Percentiles rank a stretch among this genome's conserved stretches.
These are phyloP conservation scores for Rhinophrynus dorsalis DNA, from an alignment of 2,797 vertebrate genomes.

Conservation along the genomic window DNA sequence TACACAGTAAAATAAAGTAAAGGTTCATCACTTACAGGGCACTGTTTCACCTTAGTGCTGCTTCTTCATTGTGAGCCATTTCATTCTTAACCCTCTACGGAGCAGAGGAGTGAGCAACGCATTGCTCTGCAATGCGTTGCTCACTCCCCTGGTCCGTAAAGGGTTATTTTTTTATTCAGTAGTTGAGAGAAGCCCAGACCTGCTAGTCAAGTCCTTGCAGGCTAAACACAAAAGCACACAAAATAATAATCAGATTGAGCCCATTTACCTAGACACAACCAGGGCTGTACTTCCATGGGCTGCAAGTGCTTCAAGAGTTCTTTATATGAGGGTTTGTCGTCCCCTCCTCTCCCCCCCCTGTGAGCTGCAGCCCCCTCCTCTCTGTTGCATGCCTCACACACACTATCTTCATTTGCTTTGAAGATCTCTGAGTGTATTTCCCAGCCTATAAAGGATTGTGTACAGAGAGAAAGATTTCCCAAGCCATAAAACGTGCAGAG, in stretches of 20 bases:
- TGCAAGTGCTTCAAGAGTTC: conserved; percentile 41
- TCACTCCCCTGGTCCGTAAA: too few species aligned
- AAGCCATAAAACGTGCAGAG: conserved; percentile 31
- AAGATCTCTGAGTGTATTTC: conserved; percentile 48
- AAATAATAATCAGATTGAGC: conserved; percentile 3
- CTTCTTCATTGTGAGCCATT: too few species aligned
- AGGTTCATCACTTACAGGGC: too few species aligned
- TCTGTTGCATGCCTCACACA: conserved; percentile 30
- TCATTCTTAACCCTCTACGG: too few species aligned
- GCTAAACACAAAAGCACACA: neutral
- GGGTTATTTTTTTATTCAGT: too few species aligned
- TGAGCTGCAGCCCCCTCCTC: conserved; percentile 23
- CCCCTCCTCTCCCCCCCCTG: conserved; percentile 35
- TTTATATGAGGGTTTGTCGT: conserved; percentile 15
- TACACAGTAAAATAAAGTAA: too few species aligned
- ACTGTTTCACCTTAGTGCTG: too few species aligned
- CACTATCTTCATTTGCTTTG: conserved; percentile 50
- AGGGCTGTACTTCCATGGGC: conserved; percentile 14
- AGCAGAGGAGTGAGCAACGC: too few species aligned
- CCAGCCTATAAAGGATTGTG: conserved; percentile 31
- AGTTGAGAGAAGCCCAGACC: neutral
- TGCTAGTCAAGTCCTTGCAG: conserved; percentile 34
- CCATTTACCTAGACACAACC: conserved; percentile 37
- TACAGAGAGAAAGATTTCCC: conserved; percentile 32
- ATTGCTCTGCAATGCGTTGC: too few species aligned